Conservation (phyloP, 2,113 vertebrate genomes). For the Semicossyphus pulcher region DNA sequence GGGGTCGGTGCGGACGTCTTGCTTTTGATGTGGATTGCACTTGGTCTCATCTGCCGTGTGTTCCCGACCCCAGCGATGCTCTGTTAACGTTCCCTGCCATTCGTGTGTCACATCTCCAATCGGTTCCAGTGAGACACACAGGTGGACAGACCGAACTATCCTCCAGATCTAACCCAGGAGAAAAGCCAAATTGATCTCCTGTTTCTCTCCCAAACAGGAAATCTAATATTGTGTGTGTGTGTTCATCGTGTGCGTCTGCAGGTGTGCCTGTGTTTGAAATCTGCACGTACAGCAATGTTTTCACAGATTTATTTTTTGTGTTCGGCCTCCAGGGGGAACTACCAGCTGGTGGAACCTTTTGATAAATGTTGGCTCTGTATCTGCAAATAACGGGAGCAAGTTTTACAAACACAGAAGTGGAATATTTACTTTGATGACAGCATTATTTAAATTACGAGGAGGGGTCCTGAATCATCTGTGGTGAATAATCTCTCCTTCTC, state of each 20-base stretch:
- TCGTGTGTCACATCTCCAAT: too few species aligned
- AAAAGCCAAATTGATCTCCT: constrained; percentile 5
- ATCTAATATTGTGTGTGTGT: constrained; percentile 21
- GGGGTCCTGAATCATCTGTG: constrained; percentile 9
- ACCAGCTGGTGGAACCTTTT: constrained; percentile 35
- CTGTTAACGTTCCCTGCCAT: too few species aligned
- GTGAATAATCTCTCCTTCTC: neutral
- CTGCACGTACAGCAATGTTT: constrained; percentile 31
- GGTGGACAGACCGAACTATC: neutral
- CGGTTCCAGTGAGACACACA: neutral
- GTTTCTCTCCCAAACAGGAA: constrained; percentile 16
- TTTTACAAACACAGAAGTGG: constrained; percentile 38
- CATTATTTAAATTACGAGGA: constrained; percentile 38
- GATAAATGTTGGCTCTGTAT: constrained; percentile 46
- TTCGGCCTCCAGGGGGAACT: constrained; percentile 26
- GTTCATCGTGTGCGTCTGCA: neutral
- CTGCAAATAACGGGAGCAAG: constrained; percentile 23
- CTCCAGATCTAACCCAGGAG: constrained; percentile 17
- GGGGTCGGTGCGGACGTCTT: neutral
- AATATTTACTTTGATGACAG: constrained; percentile 43
- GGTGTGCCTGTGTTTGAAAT: constrained; percentile 24
- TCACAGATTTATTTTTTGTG: neutral
- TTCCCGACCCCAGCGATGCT: too few species aligned
- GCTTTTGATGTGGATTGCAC: too few species aligned
- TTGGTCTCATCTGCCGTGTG: too few species aligned